Evolutionary conservation across 2,888 invertebrate species (phyloP).

Genomic region (Mythimna albipuncta): DNA sequence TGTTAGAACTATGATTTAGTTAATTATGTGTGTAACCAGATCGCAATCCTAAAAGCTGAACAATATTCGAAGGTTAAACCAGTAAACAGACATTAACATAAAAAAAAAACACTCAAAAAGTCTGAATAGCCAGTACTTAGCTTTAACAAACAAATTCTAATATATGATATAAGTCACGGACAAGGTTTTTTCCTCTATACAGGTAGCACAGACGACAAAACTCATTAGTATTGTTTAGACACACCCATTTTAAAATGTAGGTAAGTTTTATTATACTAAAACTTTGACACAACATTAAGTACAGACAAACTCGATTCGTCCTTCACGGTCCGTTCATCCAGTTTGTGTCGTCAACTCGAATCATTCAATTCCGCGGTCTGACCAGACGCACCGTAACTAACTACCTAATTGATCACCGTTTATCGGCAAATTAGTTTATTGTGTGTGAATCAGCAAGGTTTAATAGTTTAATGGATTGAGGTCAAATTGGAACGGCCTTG

Average conservation of each 20-base stretch:
- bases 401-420: conserved; percentile 47
- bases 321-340: conserved; percentile 67
- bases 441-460: conserved; percentile 54
- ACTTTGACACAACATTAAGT: conserved; percentile 3
- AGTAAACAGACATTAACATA: background rate
- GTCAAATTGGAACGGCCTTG: conserved; percentile 41
- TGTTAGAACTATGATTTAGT: background rate
- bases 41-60: background rate
- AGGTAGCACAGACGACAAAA: background rate
- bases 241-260: background rate
- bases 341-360: conserved; percentile 60
- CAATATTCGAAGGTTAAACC: background rate
- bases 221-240: background rate
- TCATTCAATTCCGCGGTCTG: conserved; percentile 57
- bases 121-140: background rate
- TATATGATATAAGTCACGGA: background rate
- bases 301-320: conserved; percentile 35
- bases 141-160: background rate
- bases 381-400: conserved; percentile 41
- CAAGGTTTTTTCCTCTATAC: background rate
- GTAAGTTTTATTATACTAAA: conserved; percentile 2
- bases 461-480: conserved; percentile 45
- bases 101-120: background rate
- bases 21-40: background rate
- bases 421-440: conserved; percentile 64